A percentile compares a stretch with the other conserved stretches of the same genome.
Evolutionary conservation across 2,113 vertebrate genomes (phyloP).

Genomic region (Panurus biarmicus): DNA sequence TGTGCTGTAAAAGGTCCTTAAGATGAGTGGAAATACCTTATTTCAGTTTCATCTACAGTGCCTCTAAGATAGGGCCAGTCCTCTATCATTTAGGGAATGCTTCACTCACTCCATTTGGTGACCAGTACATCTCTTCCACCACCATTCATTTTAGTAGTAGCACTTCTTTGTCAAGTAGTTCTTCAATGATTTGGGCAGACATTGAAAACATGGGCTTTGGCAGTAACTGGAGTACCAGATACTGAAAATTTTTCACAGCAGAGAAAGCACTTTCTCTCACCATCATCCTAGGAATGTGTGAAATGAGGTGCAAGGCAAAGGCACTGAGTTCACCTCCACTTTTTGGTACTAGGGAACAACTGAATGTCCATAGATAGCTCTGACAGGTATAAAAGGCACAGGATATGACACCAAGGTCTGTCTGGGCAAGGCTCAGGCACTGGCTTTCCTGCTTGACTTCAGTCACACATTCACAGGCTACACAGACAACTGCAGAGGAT

Average conservation of each 20-base stretch:
- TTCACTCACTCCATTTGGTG: not conserved
- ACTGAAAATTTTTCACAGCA: not conserved
- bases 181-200: not conserved
- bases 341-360: not conserved
- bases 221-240: not conserved
- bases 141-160: not conserved
- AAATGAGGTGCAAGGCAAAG: not conserved
- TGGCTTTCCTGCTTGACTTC: not conserved
- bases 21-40: not conserved
- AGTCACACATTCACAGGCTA: not conserved
- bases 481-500: not conserved
- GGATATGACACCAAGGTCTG: accelerated
- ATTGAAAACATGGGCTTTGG: not conserved
- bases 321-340: not conserved
- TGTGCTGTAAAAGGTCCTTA: not conserved
- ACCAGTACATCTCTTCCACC: not conserved
- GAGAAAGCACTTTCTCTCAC: not conserved
- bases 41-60: not conserved
- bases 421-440: not conserved
- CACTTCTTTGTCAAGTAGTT: not conserved
- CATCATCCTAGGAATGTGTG: not conserved
- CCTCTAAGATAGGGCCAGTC: not conserved
- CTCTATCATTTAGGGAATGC: not conserved
- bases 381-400: not conserved
- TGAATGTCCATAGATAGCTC: not conserved